Evolutionary conservation across 1,140 invertebrate genomes (phyloP).

Genomic region (Teleopsis dalmanni): DNA sequence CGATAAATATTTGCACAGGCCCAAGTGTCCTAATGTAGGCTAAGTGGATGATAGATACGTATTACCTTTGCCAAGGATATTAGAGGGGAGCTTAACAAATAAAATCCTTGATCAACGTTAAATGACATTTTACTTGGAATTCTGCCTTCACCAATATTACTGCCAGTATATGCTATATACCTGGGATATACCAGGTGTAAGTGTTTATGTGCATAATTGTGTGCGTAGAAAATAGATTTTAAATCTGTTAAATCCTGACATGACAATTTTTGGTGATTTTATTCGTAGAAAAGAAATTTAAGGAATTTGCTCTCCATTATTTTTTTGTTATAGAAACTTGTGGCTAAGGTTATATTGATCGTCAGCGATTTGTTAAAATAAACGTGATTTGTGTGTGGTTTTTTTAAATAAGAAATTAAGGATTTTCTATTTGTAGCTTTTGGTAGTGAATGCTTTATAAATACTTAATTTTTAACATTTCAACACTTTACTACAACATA

Average conservation of each 20-base stretch:
- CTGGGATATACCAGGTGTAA: background rate
- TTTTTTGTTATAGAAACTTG: background rate
- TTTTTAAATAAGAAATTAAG: too few species aligned
- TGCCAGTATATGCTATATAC: background rate
- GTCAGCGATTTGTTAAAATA: constrained; percentile 5
- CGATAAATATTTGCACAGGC: constrained; percentile 11
- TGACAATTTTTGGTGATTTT: constrained; percentile 1
- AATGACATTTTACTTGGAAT: background rate
- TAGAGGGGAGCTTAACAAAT: too few species aligned
- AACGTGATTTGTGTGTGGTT: constrained; percentile 6
- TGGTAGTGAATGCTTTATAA: too few species aligned
- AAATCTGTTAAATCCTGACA: constrained; percentile 10
- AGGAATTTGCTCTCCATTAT: background rate
- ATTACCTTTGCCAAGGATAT: too few species aligned
- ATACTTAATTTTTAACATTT: too few species aligned
- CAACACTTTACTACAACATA: too few species aligned
- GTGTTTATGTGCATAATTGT: constrained; percentile 1
- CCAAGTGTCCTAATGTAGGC: constrained; percentile 1
- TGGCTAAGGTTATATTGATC: constrained; percentile 8
- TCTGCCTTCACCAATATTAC: background rate
- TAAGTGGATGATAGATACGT: constrained; percentile 7
- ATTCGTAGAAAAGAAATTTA: background rate
- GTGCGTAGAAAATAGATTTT: constrained; percentile 7
- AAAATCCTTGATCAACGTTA: background rate
- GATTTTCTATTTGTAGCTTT: too few species aligned